phyloP scores from a whole-genome alignment of 53 echinoderm and acorn worm genomes.

The Temnopleurus reevesii region DNA sequence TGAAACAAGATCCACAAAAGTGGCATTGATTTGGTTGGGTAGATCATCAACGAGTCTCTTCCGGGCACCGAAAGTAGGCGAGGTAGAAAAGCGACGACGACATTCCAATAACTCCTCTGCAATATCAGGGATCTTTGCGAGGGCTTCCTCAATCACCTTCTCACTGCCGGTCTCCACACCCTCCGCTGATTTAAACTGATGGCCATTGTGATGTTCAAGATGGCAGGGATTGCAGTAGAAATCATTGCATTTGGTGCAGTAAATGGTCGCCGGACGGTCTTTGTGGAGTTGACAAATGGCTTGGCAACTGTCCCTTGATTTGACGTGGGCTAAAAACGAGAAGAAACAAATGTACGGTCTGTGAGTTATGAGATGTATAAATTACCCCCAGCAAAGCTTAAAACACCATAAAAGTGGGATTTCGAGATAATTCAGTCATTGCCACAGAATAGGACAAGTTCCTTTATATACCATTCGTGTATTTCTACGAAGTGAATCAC shows the following conservation, averaged over 20 bases:
- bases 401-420: no score
- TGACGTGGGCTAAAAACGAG: neutral
- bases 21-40: neutral
- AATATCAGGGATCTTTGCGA: neutral
- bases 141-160: neutral
- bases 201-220: neutral
- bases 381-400: no score
- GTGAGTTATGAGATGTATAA: no score
- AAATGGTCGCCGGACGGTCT: neutral
- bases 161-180: neutral
- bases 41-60: neutral
- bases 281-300: neutral
- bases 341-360: no score
- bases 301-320: neutral
- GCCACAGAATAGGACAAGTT: no score
- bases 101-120: neutral
- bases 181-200: neutral
- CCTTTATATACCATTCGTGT: no score
- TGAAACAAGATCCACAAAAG: neutral
- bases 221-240: neutral
- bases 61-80: neutral
- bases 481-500: no score
- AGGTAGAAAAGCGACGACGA: neutral
- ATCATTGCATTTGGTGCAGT: neutral
- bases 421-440: no score